Conservation (phyloP, 2,797 vertebrate species). For the Halcyon chelicuti region DNA sequence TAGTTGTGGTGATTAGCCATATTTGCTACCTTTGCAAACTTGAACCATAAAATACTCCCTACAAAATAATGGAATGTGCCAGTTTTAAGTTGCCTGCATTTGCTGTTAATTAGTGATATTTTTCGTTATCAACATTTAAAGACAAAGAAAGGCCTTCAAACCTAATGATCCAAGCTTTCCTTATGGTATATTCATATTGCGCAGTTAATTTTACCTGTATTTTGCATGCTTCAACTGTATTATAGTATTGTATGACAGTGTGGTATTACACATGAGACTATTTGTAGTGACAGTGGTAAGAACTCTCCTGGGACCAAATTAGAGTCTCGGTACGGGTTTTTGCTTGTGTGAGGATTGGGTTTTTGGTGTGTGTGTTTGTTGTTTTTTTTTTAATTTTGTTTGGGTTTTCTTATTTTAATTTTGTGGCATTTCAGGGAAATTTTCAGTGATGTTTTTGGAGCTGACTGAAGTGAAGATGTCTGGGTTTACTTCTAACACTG, state of each 20-base stretch:
- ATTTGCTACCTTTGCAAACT: not conserved
- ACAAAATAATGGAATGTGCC: not conserved
- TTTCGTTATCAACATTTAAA: not conserved
- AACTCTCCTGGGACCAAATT: not conserved
- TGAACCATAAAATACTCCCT: not conserved
- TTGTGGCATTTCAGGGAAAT: not conserved
- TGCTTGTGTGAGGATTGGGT: not conserved
- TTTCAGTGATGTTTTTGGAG: not conserved
- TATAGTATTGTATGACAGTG: not conserved
- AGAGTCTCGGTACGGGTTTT: not conserved
- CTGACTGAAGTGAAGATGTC: not conserved
- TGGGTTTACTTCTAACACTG: not conserved
- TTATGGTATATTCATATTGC: not conserved
- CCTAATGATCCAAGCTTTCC: not conserved
- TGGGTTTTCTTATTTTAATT: not conserved
- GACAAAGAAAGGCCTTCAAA: not conserved
- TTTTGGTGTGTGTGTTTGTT: not conserved
- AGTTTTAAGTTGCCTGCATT: not conserved
- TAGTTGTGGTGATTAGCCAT: not conserved
- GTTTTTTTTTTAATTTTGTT: not conserved
- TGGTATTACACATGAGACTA: not conserved
- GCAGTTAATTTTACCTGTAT: not conserved
- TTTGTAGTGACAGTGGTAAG: fast-evolving
- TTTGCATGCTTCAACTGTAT: not conserved
- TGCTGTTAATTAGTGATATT: not conserved